Percentiles rank a stretch among this genome's conserved stretches.
phyloP scores from a whole-genome alignment of 2,797 vertebrate species.

The Sciaenops ocellatus region DNA sequence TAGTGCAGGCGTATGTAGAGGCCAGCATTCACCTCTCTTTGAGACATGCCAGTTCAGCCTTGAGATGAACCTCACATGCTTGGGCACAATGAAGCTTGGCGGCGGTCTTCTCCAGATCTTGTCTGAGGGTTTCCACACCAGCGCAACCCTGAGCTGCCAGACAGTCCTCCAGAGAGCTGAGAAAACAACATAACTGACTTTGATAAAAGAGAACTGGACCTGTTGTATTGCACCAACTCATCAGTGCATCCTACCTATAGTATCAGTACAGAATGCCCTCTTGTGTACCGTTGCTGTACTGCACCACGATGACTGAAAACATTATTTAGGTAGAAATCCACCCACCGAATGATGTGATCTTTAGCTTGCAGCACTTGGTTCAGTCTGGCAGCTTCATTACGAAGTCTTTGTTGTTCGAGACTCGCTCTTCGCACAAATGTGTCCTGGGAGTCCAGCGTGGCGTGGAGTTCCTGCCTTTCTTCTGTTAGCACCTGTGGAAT shows the following conservation, averaged over 20 bases:
- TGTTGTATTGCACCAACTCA: too few relatives aligned
- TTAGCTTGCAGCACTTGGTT: conserved; percentile 81
- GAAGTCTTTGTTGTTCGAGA: conserved; percentile 84
- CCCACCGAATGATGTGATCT: conserved; percentile 87
- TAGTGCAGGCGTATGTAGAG: neutral
- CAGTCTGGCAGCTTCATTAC: conserved; percentile 82
- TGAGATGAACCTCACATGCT: conserved; percentile 85
- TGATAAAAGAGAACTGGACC: neutral
- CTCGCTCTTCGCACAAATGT: conserved; percentile 81
- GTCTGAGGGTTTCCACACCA: conserved; percentile 74
- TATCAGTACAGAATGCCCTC: conserved; percentile 26
- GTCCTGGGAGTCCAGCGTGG: conserved; percentile 86
- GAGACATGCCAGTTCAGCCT: conserved; percentile 86
- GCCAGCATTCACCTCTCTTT: conserved; percentile 86
- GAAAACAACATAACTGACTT: neutral
- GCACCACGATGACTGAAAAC: neutral
- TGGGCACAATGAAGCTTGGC: conserved; percentile 84
- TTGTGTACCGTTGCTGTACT: conserved; percentile 32
- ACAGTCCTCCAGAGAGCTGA: conserved; percentile 87
- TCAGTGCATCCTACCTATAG: neutral
- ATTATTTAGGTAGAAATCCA: conserved; percentile 5
- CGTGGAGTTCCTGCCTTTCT: conserved; percentile 86
- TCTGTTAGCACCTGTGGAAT: conserved; percentile 82
- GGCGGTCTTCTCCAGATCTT: conserved; percentile 80
- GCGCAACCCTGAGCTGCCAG: conserved; percentile 76